Conservation (phyloP, 2,113 vertebrate genomes). For the Syrrhaptes paradoxus region DNA sequence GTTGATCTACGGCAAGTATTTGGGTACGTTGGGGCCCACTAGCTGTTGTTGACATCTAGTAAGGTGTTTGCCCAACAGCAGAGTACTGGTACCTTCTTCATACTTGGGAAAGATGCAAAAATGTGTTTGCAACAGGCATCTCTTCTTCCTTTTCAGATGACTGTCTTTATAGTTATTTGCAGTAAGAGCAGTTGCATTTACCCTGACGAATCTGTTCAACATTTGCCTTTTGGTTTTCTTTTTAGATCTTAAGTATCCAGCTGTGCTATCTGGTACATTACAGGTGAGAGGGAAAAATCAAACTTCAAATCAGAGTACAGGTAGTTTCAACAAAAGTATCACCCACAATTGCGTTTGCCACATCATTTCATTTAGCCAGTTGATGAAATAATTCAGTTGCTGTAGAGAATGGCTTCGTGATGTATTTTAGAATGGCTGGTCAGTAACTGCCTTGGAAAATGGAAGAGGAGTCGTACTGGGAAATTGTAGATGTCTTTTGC, state of each 20-base stretch:
- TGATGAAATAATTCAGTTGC: not conserved
- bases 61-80: not conserved
- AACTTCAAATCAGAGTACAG: not conserved
- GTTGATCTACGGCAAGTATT: not conserved
- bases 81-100: not conserved
- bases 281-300: not conserved
- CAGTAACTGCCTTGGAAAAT: not conserved
- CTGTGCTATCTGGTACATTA: not conserved
- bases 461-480: not conserved
- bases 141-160: not conserved
- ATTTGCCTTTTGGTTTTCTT: not conserved
- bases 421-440: not conserved
- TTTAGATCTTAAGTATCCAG: not conserved
- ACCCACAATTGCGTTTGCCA: not conserved
- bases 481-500: not conserved
- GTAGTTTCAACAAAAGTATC: not conserved
- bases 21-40: not conserved
- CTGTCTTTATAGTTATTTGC: not conserved
- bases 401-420: not conserved
- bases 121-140: not conserved
- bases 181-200: not conserved
- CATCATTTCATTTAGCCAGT: conserved; percentile 14
- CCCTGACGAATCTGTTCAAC: not conserved
- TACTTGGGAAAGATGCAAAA: not conserved
- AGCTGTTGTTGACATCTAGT: not conserved